A percentile compares a stretch with the other conserved stretches of the same genome.
Conservation (phyloP, 2,888 invertebrate species). For the Muscina levida region DNA sequence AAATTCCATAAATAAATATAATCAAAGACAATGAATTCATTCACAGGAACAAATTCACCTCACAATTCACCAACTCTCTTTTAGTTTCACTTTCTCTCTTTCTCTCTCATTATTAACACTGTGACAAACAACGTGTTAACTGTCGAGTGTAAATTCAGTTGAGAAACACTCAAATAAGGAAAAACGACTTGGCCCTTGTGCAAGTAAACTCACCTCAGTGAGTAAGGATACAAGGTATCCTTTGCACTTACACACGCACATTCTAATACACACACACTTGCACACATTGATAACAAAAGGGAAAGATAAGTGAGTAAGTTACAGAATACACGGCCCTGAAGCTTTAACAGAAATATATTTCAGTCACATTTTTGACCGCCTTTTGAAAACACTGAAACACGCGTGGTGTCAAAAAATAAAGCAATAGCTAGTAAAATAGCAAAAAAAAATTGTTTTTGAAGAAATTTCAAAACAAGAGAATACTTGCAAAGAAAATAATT, state of each 20-base stretch:
- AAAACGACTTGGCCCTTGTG: constrained; percentile 40
- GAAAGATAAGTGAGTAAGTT: constrained; percentile 50
- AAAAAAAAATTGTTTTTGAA: constrained; percentile 49
- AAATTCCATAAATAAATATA: neutral
- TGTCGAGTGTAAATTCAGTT: constrained; percentile 31
- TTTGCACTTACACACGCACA: constrained; percentile 40
- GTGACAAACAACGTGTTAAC: constrained; percentile 58
- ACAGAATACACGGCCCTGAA: constrained; percentile 68
- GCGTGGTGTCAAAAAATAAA: constrained; percentile 66
- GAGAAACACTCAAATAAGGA: constrained; percentile 16
- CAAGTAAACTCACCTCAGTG: constrained; percentile 56
- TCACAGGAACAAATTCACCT: constrained; percentile 19
- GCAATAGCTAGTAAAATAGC: constrained; percentile 58
- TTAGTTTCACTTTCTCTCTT: constrained; percentile 9
- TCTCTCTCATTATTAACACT: constrained; percentile 54
- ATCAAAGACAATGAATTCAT: neutral
- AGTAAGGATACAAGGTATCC: constrained; percentile 27
- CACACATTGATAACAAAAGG: constrained; percentile 54
- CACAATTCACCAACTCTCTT: neutral
- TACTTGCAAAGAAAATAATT: constrained; percentile 33
- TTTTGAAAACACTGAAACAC: constrained; percentile 75
- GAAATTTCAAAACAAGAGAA: constrained; percentile 44
- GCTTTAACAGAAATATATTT: constrained; percentile 66
- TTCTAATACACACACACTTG: neutral
- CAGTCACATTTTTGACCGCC: constrained; percentile 78